These are phyloP conservation scores for Heliocidaris tuberculata DNA, from an alignment of 35 echinoderm and acorn worm species.

Conservation along the genomic window DNA sequence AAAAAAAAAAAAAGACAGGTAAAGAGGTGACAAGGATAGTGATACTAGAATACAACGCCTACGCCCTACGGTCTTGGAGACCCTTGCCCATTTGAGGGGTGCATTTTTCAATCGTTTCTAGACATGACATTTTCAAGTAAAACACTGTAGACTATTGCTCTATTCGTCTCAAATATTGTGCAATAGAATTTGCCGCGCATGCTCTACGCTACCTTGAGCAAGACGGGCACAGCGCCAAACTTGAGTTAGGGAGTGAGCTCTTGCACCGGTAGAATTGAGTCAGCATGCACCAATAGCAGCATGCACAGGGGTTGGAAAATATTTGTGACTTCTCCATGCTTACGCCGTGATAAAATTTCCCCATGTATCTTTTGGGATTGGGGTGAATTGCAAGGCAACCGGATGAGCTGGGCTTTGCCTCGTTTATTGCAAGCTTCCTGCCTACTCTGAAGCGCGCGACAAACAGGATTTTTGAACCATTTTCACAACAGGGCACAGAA, in stretches of 20 bases:
- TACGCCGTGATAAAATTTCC: neutral
- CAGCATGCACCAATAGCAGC: neutral
- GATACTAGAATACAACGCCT: too few relatives aligned
- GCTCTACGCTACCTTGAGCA: neutral
- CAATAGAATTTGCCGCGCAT: neutral
- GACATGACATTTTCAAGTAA: too few relatives aligned
- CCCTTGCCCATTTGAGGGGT: too few relatives aligned
- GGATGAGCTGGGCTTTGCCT: slow-evolving; percentile 8
- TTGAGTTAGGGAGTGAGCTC: neutral
- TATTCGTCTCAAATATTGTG: neutral
- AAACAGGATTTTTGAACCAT: slow-evolving; percentile 4
- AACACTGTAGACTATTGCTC: too few relatives aligned
- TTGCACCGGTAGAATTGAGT: neutral
- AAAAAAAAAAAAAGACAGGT: too few relatives aligned
- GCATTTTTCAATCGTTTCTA: too few relatives aligned
- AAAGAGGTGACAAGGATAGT: too few relatives aligned
- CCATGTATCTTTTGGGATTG: neutral
- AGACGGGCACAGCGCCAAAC: neutral
- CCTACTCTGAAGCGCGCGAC: neutral
- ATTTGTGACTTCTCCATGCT: neutral
- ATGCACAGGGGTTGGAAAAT: neutral
- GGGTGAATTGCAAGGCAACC: slow-evolving; percentile 41
- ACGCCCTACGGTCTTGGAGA: too few relatives aligned
- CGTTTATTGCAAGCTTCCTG: slow-evolving; percentile 30
- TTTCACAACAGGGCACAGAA: neutral